A percentile compares a stretch with the other conserved stretches of the same genome.
Evolutionary conservation across 1,140 invertebrate species (phyloP).

Genomic region (Drosophila eugracilis): DNA sequence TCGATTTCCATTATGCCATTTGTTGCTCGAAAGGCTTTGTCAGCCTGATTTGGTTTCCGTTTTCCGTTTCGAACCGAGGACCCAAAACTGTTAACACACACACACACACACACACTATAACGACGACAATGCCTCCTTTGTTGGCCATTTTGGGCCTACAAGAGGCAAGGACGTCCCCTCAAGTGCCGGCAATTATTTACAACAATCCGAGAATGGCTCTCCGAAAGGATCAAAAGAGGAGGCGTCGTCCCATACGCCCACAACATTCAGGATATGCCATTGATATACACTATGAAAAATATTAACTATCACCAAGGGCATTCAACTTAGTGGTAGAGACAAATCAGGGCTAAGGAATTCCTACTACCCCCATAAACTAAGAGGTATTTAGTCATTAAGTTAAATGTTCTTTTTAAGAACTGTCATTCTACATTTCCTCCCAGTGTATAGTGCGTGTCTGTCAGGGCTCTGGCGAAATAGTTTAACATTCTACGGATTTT

Average conservation of each 20-base stretch:
- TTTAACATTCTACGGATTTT: constrained; percentile 38
- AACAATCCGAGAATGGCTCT: constrained; percentile 49
- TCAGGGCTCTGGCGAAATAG: constrained; percentile 13
- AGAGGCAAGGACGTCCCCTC: constrained; percentile 31
- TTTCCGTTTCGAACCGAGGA: constrained; percentile 31
- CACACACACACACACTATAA: constrained; percentile 15
- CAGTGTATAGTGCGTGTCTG: constrained; percentile 20
- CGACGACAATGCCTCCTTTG: constrained; percentile 31
- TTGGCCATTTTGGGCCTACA: constrained; percentile 44
- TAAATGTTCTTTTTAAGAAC: not conserved
- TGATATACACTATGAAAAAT: constrained; percentile 16
- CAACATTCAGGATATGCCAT: constrained; percentile 10
- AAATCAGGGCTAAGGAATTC: too few species aligned
- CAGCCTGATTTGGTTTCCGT: constrained; percentile 57
- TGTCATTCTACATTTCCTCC: too few species aligned
- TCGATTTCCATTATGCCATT: constrained; percentile 61
- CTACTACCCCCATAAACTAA: too few species aligned
- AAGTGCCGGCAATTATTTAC: constrained; percentile 52
- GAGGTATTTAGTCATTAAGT: too few species aligned
- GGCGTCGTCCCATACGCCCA: not conserved
- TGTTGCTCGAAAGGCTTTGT: constrained; percentile 52
- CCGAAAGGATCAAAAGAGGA: constrained; percentile 34
- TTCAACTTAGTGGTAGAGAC: not conserved
- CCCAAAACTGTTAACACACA: constrained; percentile 48
- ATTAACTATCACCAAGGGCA: not conserved